Evolutionary conservation across 2,113 vertebrate species (phyloP).

Genomic region (Suricata suricatta): DNA sequence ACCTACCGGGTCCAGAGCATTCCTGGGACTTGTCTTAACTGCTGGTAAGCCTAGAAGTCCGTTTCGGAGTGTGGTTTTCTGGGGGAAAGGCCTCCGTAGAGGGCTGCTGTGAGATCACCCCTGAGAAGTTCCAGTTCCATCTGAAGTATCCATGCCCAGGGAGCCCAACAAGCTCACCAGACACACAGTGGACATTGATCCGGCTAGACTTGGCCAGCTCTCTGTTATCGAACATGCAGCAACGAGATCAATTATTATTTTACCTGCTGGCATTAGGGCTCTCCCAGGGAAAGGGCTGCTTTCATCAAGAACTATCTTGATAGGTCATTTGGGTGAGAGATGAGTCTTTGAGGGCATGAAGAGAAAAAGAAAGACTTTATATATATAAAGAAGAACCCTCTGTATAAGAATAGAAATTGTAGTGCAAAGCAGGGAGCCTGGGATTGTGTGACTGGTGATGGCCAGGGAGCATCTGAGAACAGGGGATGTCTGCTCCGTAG

Average conservation of each 20-base stretch:
- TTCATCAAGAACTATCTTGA: constrained; percentile 43
- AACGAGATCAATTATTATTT: constrained; percentile 43
- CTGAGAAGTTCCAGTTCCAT: not conserved
- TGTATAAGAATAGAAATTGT: not conserved
- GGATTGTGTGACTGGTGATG: not conserved
- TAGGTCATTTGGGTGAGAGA: constrained; percentile 58
- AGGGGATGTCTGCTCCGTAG: not conserved
- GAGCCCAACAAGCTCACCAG: not conserved
- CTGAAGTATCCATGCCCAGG: not conserved
- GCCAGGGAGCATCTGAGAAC: not conserved
- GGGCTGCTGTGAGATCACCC: not conserved
- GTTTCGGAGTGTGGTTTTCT: not conserved
- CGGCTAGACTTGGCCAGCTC: not conserved
- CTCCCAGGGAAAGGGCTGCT: constrained; percentile 38
- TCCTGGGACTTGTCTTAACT: not conserved
- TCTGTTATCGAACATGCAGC: not conserved
- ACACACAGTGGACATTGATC: not conserved
- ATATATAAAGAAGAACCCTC: not conserved
- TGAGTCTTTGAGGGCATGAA: not conserved
- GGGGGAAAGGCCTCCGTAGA: not conserved
- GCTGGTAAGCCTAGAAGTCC: not conserved
- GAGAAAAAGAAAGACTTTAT: not conserved
- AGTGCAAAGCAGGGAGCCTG: not conserved
- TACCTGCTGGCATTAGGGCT: not conserved
- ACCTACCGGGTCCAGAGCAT: not conserved